Evolutionary conservation across 2,888 invertebrate species (phyloP).

Genomic region (Leptinotarsa tumamoca): DNA sequence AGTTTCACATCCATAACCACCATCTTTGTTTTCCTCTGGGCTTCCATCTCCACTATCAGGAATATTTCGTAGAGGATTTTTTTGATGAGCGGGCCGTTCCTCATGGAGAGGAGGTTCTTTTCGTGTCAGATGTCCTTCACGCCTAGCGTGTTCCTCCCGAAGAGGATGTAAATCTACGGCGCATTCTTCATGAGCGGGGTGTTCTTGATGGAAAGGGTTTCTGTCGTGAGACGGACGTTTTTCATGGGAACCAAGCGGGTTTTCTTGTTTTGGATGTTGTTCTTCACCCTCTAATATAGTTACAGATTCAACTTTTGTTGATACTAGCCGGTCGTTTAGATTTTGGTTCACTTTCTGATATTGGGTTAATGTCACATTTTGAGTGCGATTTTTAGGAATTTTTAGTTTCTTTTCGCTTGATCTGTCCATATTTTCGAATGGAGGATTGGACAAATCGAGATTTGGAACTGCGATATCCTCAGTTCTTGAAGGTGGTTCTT

Average conservation of each 20-base stretch:
- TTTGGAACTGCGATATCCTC: not conserved
- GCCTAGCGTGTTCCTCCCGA: not conserved
- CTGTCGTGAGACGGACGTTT: not conserved
- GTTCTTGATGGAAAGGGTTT: not conserved
- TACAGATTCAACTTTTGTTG: slow-evolving; percentile 26
- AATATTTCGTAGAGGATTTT: not conserved
- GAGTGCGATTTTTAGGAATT: not conserved
- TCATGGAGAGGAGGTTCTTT: not conserved
- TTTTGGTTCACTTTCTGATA: slow-evolving; percentile 25
- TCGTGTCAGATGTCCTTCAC: not conserved
- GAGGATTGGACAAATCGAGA: not conserved
- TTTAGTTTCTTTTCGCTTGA: too few relatives aligned
- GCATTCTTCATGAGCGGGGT: not conserved
- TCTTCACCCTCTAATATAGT: not conserved
- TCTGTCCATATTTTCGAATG: not conserved
- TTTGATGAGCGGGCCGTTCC: not conserved
- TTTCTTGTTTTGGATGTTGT: not conserved
- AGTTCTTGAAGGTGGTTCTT: not conserved
- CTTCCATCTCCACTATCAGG: not conserved
- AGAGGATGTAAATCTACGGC: not conserved
- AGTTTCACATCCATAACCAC: not conserved
- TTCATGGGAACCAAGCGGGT: not conserved
- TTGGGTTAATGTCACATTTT: not conserved
- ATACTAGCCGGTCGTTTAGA: slow-evolving; percentile 12
- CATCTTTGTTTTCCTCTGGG: not conserved